These are phyloP conservation scores for Neomicropteryx cornuta DNA, from an alignment of 1,140 invertebrate species.

Conservation along the genomic window DNA sequence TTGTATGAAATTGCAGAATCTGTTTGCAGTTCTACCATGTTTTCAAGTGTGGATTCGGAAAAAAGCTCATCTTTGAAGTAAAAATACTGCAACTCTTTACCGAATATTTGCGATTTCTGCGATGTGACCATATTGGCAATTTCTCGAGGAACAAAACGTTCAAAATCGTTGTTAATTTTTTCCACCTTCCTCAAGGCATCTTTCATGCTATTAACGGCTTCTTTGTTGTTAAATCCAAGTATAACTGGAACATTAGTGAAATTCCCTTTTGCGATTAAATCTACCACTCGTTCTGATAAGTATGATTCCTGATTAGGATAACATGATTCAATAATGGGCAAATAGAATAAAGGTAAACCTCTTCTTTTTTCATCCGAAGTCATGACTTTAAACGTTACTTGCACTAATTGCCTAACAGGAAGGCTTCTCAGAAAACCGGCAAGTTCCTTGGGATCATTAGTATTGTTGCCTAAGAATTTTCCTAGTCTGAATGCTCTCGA, in stretches of 20 bases:
- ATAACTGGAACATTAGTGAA: slow-evolving; percentile 45
- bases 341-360: slow-evolving; percentile 26
- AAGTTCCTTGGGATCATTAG: slow-evolving; percentile 22
- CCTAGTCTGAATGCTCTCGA: slow-evolving; percentile 28
- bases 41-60: slow-evolving; percentile 15
- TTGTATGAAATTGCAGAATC: slow-evolving; percentile 28
- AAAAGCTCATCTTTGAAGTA: slow-evolving; percentile 33
- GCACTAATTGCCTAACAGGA: slow-evolving; percentile 22
- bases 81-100: slow-evolving; percentile 25
- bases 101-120: slow-evolving; percentile 18
- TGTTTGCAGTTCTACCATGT: slow-evolving; percentile 22
- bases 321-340: slow-evolving; percentile 30
- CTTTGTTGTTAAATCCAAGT: slow-evolving; percentile 42
- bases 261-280: slow-evolving; percentile 24
- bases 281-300: slow-evolving; percentile 20
- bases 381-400: slow-evolving; percentile 20
- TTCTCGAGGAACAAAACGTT: slow-evolving; percentile 8
- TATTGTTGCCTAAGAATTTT: slow-evolving; percentile 25
- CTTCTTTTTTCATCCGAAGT: slow-evolving; percentile 18
- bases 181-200: slow-evolving; percentile 16
- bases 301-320: slow-evolving; percentile 27
- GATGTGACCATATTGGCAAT: slow-evolving; percentile 18
- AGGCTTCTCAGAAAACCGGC: slow-evolving; percentile 22
- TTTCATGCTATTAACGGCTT: slow-evolving; percentile 28
- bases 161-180: slow-evolving; percentile 17